phyloP scores from a whole-genome alignment of 30 jellyfish, hydroid and myxozoan species.

The Aurelia aurita complex sp. Pacific region DNA sequence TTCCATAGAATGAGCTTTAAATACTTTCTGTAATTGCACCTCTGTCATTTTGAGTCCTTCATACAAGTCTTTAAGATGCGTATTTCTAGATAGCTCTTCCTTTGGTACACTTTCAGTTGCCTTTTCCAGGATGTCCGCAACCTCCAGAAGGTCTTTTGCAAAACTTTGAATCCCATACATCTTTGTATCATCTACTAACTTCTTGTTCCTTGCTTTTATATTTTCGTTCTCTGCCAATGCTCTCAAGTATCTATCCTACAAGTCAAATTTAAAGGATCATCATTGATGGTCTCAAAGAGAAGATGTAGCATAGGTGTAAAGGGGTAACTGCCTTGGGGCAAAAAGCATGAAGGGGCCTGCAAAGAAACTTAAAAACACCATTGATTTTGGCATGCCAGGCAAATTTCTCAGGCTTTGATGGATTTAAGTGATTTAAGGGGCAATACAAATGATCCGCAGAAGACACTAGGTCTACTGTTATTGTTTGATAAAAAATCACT shows the following conservation, averaged over 20 bases:
- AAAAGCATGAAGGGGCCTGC: too few relatives aligned
- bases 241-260: constrained; percentile 86
- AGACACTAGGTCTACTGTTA: too few relatives aligned
- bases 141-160: constrained; percentile 90
- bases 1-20: constrained; percentile 79
- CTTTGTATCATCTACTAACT: constrained; percentile 84
- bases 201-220: constrained; percentile 65
- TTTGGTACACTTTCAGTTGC: constrained; percentile 89
- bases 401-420: too few relatives aligned
- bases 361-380: too few relatives aligned
- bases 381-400: too few relatives aligned
- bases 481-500: too few relatives aligned
- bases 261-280: not conserved
- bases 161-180: constrained; percentile 84
- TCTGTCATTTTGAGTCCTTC: constrained; percentile 95
- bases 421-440: too few relatives aligned
- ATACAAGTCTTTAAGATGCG: constrained; percentile 65
- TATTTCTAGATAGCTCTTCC: constrained; percentile 61
- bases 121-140: constrained; percentile 93
- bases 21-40: constrained; percentile 85
- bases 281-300: too few relatives aligned
- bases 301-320: too few relatives aligned
- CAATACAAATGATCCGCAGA: too few relatives aligned
- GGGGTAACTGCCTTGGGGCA: too few relatives aligned
- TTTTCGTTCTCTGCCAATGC: constrained; percentile 95